These are phyloP conservation scores for Pluvianellus socialis DNA, from an alignment of 2,113 vertebrate species.

Conservation along the genomic window DNA sequence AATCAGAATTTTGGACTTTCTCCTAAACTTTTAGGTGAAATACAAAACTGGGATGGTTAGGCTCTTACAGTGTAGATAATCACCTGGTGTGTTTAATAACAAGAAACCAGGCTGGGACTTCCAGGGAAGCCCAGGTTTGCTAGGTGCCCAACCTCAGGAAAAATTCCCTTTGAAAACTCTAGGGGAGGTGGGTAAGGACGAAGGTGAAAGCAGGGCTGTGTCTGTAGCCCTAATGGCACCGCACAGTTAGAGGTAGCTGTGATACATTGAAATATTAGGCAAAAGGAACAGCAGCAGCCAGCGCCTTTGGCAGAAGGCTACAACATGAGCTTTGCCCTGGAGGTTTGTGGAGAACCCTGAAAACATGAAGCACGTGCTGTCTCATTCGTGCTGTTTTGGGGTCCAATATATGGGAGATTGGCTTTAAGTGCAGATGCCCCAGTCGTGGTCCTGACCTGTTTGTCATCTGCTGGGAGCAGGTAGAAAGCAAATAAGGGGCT, in stretches of 20 bases:
- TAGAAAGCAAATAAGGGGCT: neutral
- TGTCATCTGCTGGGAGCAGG: neutral
- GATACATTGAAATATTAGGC: neutral
- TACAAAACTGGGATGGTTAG: neutral
- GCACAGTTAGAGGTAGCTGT: neutral
- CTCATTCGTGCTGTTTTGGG: neutral
- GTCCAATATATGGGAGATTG: neutral
- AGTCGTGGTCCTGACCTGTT: neutral
- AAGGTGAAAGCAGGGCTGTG: neutral
- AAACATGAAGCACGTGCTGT: neutral
- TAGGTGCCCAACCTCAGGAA: neutral
- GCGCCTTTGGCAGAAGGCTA: neutral
- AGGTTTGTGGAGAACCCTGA: neutral
- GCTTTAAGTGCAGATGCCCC: neutral
- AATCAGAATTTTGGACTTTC: neutral
- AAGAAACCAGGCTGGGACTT: neutral
- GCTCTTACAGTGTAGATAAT: neutral
- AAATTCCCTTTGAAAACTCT: neutral
- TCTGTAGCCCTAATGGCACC: neutral
- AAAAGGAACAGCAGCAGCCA: neutral
- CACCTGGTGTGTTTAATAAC: neutral
- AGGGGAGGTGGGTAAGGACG: neutral
- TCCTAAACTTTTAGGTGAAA: neutral
- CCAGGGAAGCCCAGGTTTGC: neutral
- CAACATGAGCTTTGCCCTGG: neutral